A percentile compares a stretch with the other conserved stretches of the same genome.
Evolutionary conservation across 2,113 vertebrate species (phyloP).

Genomic region (Podarcis raffonei): DNA sequence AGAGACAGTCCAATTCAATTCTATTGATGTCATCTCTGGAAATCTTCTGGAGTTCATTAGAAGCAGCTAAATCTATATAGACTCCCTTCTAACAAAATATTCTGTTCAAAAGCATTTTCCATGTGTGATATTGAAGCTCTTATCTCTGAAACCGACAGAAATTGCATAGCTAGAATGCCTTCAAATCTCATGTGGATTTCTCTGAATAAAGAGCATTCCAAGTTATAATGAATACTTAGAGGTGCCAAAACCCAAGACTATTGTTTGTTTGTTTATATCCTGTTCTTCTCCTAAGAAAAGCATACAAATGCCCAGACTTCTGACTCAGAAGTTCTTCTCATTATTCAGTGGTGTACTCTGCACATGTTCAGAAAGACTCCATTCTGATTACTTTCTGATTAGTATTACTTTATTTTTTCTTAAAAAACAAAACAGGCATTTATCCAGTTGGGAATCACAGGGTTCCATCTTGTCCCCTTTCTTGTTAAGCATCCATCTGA

Average conservation of each 20-base stretch:
- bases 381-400: not conserved
- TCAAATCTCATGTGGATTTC: not conserved
- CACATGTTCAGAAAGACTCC: not conserved
- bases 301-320: no score
- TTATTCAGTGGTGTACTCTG: not conserved
- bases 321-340: no score
- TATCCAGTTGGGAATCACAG: no score
- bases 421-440: no score
- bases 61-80: not conserved
- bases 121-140: not conserved
- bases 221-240: not conserved
- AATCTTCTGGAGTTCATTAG: not conserved
- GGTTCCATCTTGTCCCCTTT: not conserved
- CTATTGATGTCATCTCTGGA: not conserved
- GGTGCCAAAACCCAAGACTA: not conserved
- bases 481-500: not conserved
- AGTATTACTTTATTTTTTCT: not conserved
- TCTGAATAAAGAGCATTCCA: not conserved
- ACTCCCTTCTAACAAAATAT: not conserved
- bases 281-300: not conserved
- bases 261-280: no score
- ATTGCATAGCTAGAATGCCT: not conserved
- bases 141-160: not conserved
- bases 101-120: not conserved
- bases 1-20: not conserved